Percentiles rank a stretch among this genome's conserved stretches.
Conservation (phyloP, 2,888 invertebrate species). For the Tillus elongatus region DNA sequence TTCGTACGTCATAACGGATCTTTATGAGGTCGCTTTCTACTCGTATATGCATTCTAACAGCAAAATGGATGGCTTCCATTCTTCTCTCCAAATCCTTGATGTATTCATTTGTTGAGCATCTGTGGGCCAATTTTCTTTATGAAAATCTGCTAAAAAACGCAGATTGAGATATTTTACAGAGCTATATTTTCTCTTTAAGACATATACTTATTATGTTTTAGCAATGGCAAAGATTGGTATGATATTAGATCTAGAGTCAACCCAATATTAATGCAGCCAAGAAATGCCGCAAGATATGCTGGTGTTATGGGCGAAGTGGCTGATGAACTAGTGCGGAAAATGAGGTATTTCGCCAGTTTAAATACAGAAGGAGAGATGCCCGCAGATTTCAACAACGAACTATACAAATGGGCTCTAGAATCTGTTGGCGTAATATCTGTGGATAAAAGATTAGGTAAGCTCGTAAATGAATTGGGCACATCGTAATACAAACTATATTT, state of each 20-base stretch:
- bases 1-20: too few species aligned
- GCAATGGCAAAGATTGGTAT: slow-evolving; percentile 50
- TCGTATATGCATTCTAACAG: too few species aligned
- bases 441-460: slow-evolving; percentile 32
- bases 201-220: too few species aligned
- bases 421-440: slow-evolving; percentile 42
- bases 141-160: too few species aligned
- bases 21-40: too few species aligned
- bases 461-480: not conserved
- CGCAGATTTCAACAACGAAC: slow-evolving; percentile 44
- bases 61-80: too few species aligned
- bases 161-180: too few species aligned
- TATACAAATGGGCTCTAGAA: slow-evolving; percentile 57
- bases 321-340: slow-evolving; percentile 26
- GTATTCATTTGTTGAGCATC: too few species aligned
- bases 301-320: slow-evolving; percentile 30
- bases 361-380: slow-evolving; percentile 27
- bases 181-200: too few species aligned
- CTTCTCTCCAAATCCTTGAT: too few species aligned
- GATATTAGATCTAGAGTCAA: slow-evolving; percentile 45
- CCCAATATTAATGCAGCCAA: slow-evolving; percentile 47
- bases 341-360: slow-evolving; percentile 19
- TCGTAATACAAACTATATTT: not conserved
- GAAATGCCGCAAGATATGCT: slow-evolving; percentile 30
- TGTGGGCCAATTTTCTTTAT: too few species aligned